Conservation (phyloP, 2,113 vertebrate species). For the Eurypyga helias region DNA sequence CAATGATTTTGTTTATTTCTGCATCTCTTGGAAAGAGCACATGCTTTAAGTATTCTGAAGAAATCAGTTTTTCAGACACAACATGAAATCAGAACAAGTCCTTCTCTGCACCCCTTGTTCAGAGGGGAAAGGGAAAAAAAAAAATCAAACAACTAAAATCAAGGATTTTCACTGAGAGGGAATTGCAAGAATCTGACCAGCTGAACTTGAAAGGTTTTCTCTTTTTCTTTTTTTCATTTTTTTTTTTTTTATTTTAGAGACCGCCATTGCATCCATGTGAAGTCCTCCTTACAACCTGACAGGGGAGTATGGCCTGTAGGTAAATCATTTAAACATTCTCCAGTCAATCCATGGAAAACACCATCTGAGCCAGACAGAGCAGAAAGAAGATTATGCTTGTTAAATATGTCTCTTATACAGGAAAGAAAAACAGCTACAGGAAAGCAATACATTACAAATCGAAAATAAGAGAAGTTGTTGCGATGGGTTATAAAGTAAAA, state of each 20-base stretch:
- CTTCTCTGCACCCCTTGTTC: neutral
- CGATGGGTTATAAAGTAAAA: neutral
- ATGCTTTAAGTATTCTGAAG: neutral
- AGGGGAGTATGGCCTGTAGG: neutral
- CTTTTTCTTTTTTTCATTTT: too few relatives aligned
- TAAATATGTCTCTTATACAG: neutral
- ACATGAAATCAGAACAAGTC: neutral
- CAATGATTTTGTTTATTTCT: neutral
- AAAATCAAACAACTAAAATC: neutral
- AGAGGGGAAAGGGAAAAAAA: neutral
- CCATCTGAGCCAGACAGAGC: neutral
- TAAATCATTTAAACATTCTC: neutral
- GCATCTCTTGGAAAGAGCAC: neutral
- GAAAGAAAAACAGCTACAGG: neutral
- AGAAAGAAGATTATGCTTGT: neutral
- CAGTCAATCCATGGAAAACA: neutral
- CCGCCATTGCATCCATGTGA: neutral
- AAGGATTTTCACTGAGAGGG: neutral
- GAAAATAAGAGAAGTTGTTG: neutral
- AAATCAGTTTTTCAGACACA: neutral
- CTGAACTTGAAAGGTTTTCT: neutral
- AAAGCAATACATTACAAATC: neutral
- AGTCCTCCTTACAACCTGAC: neutral
- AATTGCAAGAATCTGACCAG: neutral
- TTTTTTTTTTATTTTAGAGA: neutral